Base-by-base conservation (phyloP, 1,140 invertebrate genomes). In the Penaeus japonicus region DNA sequence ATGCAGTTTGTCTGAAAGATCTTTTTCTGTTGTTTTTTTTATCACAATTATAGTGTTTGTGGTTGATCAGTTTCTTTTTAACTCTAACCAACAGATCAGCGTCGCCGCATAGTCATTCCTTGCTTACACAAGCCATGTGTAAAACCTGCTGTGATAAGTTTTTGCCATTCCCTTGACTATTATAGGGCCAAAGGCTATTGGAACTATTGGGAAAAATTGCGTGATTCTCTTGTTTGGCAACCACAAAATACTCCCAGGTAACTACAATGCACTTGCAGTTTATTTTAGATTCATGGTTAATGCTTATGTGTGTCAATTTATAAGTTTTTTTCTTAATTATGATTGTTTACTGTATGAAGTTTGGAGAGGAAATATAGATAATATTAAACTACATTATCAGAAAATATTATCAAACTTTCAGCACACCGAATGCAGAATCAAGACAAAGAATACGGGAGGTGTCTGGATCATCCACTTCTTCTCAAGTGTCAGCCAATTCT, bases 161-260 rank as follows among this genome's bases (percentile, higher is more conserved):
- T 89, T 39, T 90, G 87, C 59, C 90, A 90, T 59, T 87, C 84
- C 32, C 84, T 90, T 24, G 90, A 90, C 78, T 90, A 90, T 73
- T 90, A 86, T 78, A 83, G 90, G 32, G 84, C 87, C 18, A 77
- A 90, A 62, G 90, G 87, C 15, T 87, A 87, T 73, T 90, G 87
- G 87, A 89, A 90, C 73, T 90, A 89, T 53, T 90, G 90, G 90
- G 88, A 90, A 83, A 90, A 89, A 39, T 80, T 90, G 17, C 70
- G 83, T 20, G 90, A 90, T 53, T 90, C 90, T 15, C 55, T 90
- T 18, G 54, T 84, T 15, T 84, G 59, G 32, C 86, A 82, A 73
- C 86, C 86, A n/a, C 30, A 83, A 5, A 20, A 53, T 39, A 7
- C 53, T 30, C 18, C 78, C 53, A 82, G 85, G 85, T 87, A 57